Evolutionary conservation across 2,113 vertebrate genomes (phyloP).

Genomic region (Corythaeola cristata): DNA sequence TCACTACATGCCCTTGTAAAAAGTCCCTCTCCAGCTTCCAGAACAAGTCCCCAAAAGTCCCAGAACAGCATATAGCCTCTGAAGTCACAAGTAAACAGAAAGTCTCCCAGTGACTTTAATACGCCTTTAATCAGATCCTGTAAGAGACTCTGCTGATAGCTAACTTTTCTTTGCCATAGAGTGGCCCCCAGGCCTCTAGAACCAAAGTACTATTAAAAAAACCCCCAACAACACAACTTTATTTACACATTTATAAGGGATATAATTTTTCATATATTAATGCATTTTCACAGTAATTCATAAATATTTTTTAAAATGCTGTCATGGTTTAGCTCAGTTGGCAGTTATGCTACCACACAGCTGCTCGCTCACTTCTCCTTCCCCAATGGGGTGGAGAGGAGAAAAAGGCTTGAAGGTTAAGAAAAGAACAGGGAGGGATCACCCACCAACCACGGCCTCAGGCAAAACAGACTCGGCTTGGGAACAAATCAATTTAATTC

Average conservation of each 20-base stretch:
- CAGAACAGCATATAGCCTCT: neutral
- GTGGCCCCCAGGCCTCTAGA: neutral
- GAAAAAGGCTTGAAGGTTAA: too few species aligned
- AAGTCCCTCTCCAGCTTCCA: too few species aligned
- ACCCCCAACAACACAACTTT: neutral
- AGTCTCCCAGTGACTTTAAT: neutral
- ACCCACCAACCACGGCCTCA: too few species aligned
- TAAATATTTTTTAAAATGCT: neutral
- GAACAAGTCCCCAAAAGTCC: neutral
- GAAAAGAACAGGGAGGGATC: too few species aligned
- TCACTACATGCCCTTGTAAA: too few species aligned
- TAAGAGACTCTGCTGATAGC: neutral
- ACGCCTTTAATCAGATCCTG: neutral
- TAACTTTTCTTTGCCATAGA: neutral
- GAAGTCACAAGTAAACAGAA: neutral
- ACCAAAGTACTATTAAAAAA: neutral
- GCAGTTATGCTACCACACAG: too few species aligned
- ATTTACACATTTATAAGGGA: neutral
- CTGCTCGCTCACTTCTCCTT: too few species aligned
- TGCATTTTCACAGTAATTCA: neutral
- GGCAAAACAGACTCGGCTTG: too few species aligned
- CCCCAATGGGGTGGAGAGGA: too few species aligned
- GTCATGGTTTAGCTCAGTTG: too few species aligned
- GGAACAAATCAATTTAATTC: too few species aligned
- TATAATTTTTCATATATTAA: neutral